Base-by-base conservation (phyloP, 1,140 invertebrate genomes). In the Dendrolimus punctatus region DNA sequence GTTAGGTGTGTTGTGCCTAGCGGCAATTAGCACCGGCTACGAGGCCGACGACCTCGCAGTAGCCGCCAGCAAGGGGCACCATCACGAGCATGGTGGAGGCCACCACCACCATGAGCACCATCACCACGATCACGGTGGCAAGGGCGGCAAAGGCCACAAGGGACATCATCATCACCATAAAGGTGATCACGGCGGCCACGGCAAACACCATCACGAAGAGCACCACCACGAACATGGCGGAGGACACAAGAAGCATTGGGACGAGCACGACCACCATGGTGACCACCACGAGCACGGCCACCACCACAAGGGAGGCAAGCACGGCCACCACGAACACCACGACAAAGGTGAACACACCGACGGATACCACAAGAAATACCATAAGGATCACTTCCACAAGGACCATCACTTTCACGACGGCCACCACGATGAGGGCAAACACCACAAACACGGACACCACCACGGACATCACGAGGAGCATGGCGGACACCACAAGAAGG, bases 381-480 rank as follows among this genome's bases (percentile, higher is more conserved):
- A 93, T 65, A 70, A 91, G 57, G 92, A 93, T 71, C 91, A 93
- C 69, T 92, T 88, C 80, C 92, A 92, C 73, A 93, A 93, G 73
- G 89, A 92, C 55, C 92, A 92, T 51, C 89, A 92, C 73, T 91
- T 91, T 87, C 91, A 89, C 68, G 90, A 91, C 66, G 90, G 91
- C 71, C 88, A 91, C 68, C 90, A 91, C 71, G 83, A 90, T 58
- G 86, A 82, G 40, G 90, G 90, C 49, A 89, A 90, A 51, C 90
- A 92, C 65, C 87, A 90, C 63, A 91, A 92, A 67, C 85, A 90
- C 54, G 88, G 87, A 5, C 88, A 89, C 64, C 89, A 92, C 57
- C 87, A 91, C 57, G 81, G 81, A 57, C 83, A 90, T 52, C 90
- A 91, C 62, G 86, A 88, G 45, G 82, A 89, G 40, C 88, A 90